Conservation (phyloP, 2,888 invertebrate species). For the Aleiodes leptofemur region DNA sequence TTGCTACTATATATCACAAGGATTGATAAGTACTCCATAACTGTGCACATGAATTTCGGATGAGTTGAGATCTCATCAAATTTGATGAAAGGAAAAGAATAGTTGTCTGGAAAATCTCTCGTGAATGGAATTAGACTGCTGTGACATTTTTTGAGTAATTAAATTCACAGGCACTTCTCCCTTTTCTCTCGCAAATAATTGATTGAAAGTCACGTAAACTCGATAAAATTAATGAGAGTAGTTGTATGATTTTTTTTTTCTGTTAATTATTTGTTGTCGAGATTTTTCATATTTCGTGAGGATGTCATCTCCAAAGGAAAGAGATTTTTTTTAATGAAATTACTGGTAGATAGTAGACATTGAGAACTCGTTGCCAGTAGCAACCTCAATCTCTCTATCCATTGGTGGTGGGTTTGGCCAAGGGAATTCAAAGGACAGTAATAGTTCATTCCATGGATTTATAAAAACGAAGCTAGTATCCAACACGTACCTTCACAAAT, state of each 20-base stretch:
- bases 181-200: constrained; percentile 7
- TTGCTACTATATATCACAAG: not conserved
- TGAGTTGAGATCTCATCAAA: no score
- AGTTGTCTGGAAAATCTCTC: constrained; percentile 6
- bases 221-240: not conserved
- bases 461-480: not conserved
- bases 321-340: not conserved
- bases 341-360: not conserved
- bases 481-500: constrained; percentile 47
- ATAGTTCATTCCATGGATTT: not conserved
- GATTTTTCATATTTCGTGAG: no score
- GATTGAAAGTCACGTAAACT: not conserved
- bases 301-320: no score
- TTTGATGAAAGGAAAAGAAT: not conserved
- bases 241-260: no score
- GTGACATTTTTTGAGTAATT: constrained; percentile 8
- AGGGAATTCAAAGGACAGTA: constrained; percentile 5
- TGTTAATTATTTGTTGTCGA: no score
- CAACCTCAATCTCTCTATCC: constrained; percentile 22
- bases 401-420: not conserved
- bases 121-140: constrained; percentile 6
- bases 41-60: no score
- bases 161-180: not conserved
- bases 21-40: constrained; percentile 14
- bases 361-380: constrained; percentile 18